Evolutionary conservation across 2,888 invertebrate genomes (phyloP), one percentile per base, ranked within the genome.

Genomic region (Seira sanloemensis): DNA sequence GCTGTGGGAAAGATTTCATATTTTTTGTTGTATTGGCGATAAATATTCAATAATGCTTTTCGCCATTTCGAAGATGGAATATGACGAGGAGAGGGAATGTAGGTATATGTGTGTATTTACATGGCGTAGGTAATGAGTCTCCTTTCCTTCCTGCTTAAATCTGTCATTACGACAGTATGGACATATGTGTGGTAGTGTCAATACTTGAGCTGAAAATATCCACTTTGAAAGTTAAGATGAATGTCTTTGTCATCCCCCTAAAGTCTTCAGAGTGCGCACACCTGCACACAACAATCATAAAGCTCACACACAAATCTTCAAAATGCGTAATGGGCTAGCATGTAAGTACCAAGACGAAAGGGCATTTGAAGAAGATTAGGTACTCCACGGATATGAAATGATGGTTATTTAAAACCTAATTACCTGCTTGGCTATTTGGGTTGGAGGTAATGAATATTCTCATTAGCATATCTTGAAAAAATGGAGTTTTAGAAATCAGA

Each of bases 401-500:
- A 83, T 69, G 83, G 83, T 78, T 78, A 83, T 83, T 83, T 78
- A 77, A 58, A 71, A 65, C 37, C 69, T 83, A 83, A 83, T 83
- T 78, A 83, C 83, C 50, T 68, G 78, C 83, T 18, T 78, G 74
- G 78, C 77, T 37, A 73, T 79, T 79, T 73, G 62, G 83, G 68
- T 68, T 82, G 27, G 58, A 58, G 54, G 78, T 83, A 78, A 83
- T 83, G 83, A 78, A 83, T 68, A 68, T 68, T 69, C 67, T 83
- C 77, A 78, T 87, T 87, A 86, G 83, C 77, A 81, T 84, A 72
- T 74, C 82, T 69, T 84, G 78, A 58, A 58, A 58, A 58, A 12
- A 58, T 16, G 16, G 12, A 58, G 18, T 37, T 37, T 21, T 25
- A 26, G 21, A n/a, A n/a, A 24, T 25, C 16, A 68, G 16, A 68